Base-by-base conservation (phyloP, 2,888 invertebrate genomes). In the Epirrita christyi region DNA sequence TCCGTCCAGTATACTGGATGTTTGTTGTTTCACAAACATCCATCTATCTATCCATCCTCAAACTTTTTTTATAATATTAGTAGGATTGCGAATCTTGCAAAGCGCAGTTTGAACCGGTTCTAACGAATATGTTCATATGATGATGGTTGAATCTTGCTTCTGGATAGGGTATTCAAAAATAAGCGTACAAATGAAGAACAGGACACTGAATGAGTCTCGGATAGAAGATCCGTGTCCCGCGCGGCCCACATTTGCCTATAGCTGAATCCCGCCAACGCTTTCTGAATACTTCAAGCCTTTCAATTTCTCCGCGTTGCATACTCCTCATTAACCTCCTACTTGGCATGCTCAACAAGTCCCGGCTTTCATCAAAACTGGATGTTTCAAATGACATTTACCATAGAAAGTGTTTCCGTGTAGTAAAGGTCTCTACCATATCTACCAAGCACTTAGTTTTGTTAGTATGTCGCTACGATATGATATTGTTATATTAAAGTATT, bases 191-290 rank as follows among this genome's bases (percentile, higher is more conserved):
- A 66, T 70, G 70, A 69, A 57, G 66, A 66, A 61, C 66, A 62
- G 61, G 75, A 69, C 68, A 50, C 53, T 68, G 72, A 73, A 73
- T 78, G 76, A 73, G 70, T 70, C 70, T 75, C 61, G 55, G 70
- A 21, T 21, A 21, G 21, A 4, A 81, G 82, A 82, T 86, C 85
- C 85, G 86, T 85, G 86, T 83, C 82, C 77, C 78, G 80, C 82
- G 77, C 78, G 81, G 77, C 82, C 83, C 78, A 88, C 87, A 85
- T 88, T 80, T 79, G 71, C 78, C 81, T 78, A n/a, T n/a, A 82
- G 84, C 74, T 81, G 77, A 82, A 85, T 82, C 81, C 79, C 80
- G 72, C 78, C 69, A 76, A 85, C 86, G 83, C 83, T 78, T 75
- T 80, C 72, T 79, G 88, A 88, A 90, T 90, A 86, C 73, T 71